Conservation (phyloP, 2,113 vertebrate species). For the Eonycteris spelaea region DNA sequence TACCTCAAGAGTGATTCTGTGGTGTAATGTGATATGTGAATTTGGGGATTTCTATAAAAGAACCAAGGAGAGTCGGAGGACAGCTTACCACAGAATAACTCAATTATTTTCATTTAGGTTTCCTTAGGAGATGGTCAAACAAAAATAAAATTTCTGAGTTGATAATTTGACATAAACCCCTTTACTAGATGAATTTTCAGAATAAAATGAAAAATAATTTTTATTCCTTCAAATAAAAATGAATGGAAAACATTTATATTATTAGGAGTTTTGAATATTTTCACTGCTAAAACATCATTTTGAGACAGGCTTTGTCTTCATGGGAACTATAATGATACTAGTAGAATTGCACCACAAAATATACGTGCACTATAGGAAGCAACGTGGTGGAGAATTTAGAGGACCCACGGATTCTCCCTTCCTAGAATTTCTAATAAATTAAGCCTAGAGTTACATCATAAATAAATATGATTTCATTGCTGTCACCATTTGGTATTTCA, state of each 20-base stretch:
- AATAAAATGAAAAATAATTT: not conserved
- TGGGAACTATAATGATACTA: not conserved
- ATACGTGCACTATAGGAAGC: not conserved
- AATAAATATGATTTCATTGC: not conserved
- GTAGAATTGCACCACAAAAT: not conserved
- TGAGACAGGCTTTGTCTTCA: not conserved
- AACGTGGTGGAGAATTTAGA: not conserved
- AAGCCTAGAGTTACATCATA: not conserved
- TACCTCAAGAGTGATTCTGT: not conserved
- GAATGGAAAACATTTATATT: not conserved
- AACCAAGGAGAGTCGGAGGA: not conserved
- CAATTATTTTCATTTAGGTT: not conserved
- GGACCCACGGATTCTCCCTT: not conserved
- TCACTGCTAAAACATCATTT: not conserved
- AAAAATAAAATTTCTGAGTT: not conserved
- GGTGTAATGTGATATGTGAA: not conserved
- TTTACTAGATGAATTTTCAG: not conserved
- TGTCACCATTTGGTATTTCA: not conserved
- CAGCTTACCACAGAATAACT: not conserved
- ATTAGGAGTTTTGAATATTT: not conserved
- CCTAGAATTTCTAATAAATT: not conserved
- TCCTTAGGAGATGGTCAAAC: not conserved
- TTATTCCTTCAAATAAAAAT: not conserved
- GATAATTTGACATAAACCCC: not conserved
- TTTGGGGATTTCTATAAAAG: not conserved